Base-by-base conservation (phyloP, 2,797 vertebrate genomes). In the Tenualosa ilisha region DNA sequence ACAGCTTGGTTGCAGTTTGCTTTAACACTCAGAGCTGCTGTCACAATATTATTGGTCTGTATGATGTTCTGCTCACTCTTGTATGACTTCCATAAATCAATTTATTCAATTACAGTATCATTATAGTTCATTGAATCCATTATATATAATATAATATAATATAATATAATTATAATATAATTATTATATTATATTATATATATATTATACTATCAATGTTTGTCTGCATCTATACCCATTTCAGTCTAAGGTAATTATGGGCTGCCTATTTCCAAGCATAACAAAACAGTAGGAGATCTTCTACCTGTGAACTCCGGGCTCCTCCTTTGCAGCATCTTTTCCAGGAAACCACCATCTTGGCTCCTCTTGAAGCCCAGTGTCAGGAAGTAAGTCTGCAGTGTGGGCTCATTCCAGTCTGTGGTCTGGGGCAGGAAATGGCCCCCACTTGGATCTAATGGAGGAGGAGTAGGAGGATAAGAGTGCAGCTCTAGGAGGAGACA, bases 291-390 rank as follows among this genome's bases (percentile, higher is more conserved):
- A 26, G 2, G 15, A 12, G 26, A 37, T 37, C 31, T 75, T 75
- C 26, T 40, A 95, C 93, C 95, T 91, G 91, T 91, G 86, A 95
- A 95, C 72, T 87, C 85, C 11, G 93, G 90, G 83, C 93, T 83
- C 81, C 88, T 94, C 86, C 90, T 90, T 5, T 37, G 91, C 63
- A 90, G 90, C 82, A 93, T 82, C 81, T 89, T 94, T 89, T 94
- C 92, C 61, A 95, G 88, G 68, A 91, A 92, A 84, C 91, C 90
- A 31, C 92, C 93, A 49, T 94, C 90, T 15, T 90, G 81, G 72
- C 91, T 92, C 59, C 82, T 93, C 89, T 85, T 94, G 89, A 96
- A 96, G 3, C 92, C 93, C 86, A 94, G 84, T 0, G 93, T 95
- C 84, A 96, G 86, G 46, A 90, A 87, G 85, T 95, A 94, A 11